Evolutionary conservation across 2,797 vertebrate genomes (phyloP), one percentile per base, ranked within the genome.

Genomic region (Danio jaintianensis): DNA sequence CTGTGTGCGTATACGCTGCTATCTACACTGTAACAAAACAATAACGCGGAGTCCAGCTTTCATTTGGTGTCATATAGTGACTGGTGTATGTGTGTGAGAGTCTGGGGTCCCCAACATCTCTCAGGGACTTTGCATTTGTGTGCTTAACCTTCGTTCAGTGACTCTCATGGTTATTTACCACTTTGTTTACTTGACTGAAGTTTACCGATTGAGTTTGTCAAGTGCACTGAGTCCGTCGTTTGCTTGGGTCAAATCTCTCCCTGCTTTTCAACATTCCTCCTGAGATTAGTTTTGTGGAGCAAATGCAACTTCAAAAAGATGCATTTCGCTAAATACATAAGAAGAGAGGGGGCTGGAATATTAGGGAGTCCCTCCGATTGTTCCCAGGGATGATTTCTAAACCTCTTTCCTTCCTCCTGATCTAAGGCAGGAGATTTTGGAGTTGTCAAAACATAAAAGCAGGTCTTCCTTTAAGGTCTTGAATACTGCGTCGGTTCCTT

Each of bases 81-180:
- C 38, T 79, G 84, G 69, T 69, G 18, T 45, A n/a, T n/a, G n/a
- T n/a, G 53, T 79, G 67, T 62, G 58, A 52, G 72, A 75, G 64
- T 82, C 75, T 82, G 80, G 73, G 82, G 69, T 77, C 81, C 75
- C 88, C 78, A 87, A 87, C 89, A 86, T 89, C 87, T 89, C 88
- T 92, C 89, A 86, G 80, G 80, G 84, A 80, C 71, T 56, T 70
- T 36, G n/a, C 36, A 68, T 63, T 70, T 56, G 15, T 63, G 64
- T 45, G 1, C 42, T 72, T 66, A 10, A 15, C 62, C 16, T 38
- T 66, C 55, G 63, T 47, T 73, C 50, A 7, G 4, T 29, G 8
- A 29, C 18, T 45, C 20, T 45, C 18, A n/a, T 53, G n/a, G 1
- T 10, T 66, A 38, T 77, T 77, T 47, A 52, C 47, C 53, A 78